Base-by-base conservation (phyloP, 2,888 invertebrate species). In the Spisula solida region DNA sequence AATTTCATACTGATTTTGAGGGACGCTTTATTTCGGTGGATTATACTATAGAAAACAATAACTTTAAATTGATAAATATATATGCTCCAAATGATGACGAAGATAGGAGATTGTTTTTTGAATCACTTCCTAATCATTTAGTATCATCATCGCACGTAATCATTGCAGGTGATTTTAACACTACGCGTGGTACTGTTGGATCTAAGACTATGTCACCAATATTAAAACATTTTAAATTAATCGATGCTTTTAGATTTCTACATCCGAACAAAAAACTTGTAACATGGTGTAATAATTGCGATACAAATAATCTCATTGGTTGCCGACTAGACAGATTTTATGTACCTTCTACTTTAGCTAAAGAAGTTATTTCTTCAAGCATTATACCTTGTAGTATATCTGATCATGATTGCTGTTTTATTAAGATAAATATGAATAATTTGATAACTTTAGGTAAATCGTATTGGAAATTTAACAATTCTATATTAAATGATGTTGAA, bases 391-490 rank as follows among this genome's bases (percentile, higher is more conserved):
- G 81, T 48, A 25, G 51, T 29, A 48, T 55, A 78, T 89, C 87
- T 56, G 91, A 91, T 79, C 85, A 87, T 81, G 87, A 87, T 78
- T 82, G 70, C 70, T 70, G 85, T 16, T 81, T 78, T 48, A 86
- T 87, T 47, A 60, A 31, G n/a, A 25, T 82, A 29, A 84, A 83
- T 56, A 8, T 79, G 25, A 70, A 79, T 70, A 47, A 79, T n/a
- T 47, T 31, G 5, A 56, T 82, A 51, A 51, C 85, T n/a, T 80
- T 79, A 66, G 85, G 85, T 12, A 89, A 89, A 34, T 86, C 82
- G 20, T 88, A 88, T 79, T 88, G 82, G 88, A 88, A 88, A 51
- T 80, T 88, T 47, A 88, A 88, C 66, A 82, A 88, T 83, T 31
- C 10, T 47, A 34, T 86, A 12, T 48, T 88, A 51, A 31, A 86